Evolutionary conservation across 2,797 vertebrate genomes (phyloP).

Genomic region (Chaunax sp.): DNA sequence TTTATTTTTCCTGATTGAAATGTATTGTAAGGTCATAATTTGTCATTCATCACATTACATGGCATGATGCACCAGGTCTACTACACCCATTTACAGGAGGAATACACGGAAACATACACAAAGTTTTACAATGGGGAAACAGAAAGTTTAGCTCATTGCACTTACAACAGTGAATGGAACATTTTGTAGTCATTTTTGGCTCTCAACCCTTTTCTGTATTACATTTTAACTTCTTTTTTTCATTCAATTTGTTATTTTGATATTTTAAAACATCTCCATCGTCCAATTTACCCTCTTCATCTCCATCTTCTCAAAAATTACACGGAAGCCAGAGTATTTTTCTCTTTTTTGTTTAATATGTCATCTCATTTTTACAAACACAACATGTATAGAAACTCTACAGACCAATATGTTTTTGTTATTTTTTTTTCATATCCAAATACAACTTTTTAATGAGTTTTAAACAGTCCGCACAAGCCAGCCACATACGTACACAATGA

Average conservation of each 20-base stretch:
- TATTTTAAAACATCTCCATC: constrained; percentile 44
- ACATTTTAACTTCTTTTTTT: constrained; percentile 76
- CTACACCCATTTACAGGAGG: constrained; percentile 95
- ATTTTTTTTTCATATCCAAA: constrained; percentile 72
- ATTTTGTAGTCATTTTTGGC: constrained; percentile 77
- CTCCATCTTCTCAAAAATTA: constrained; percentile 60
- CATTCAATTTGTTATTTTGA: constrained; percentile 58
- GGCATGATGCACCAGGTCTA: constrained; percentile 94
- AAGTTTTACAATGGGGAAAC: constrained; percentile 93
- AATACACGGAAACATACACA: constrained; percentile 96
- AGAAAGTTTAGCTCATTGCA: constrained; percentile 92
- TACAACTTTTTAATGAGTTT: constrained; percentile 72
- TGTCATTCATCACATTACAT: constrained; percentile 96
- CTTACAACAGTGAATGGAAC: constrained; percentile 93
- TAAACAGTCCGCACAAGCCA: constrained; percentile 84
- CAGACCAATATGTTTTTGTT: constrained; percentile 80
- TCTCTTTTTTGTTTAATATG: constrained; percentile 62
- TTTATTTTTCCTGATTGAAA: constrained; percentile 94
- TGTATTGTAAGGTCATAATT: constrained; percentile 93
- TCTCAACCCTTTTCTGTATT: constrained; percentile 75
- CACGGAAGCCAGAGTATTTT: constrained; percentile 80
- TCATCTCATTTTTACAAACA: constrained; percentile 84
- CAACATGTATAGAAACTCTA: constrained; percentile 85
- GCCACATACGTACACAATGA: constrained; percentile 83
- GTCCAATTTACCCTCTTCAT: constrained; percentile 54